Evolutionary conservation across 2,797 vertebrate genomes (phyloP).

Genomic region (Knipowitschia caucasica): DNA sequence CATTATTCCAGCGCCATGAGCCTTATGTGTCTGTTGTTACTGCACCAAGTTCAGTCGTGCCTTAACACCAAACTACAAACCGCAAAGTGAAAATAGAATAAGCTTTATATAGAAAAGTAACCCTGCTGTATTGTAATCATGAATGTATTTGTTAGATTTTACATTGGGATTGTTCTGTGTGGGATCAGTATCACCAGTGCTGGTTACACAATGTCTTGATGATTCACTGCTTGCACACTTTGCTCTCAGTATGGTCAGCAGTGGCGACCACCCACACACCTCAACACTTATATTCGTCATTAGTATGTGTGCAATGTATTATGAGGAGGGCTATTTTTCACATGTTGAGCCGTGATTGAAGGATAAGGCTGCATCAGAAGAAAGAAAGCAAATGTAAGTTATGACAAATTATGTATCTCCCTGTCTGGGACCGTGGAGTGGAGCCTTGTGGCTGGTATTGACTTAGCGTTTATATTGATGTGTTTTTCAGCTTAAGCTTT

Average conservation of each 20-base stretch:
- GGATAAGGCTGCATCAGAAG: background rate
- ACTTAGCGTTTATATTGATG: too few relatives aligned
- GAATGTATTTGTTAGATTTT: background rate
- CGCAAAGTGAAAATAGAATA: constrained; percentile 32
- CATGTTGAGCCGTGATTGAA: background rate
- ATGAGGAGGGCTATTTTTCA: background rate
- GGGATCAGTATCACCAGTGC: constrained; percentile 41
- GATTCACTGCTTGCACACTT: constrained; percentile 55
- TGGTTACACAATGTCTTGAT: constrained; percentile 51
- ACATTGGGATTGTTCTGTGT: constrained; percentile 18
- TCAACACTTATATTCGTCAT: background rate
- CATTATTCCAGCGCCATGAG: background rate
- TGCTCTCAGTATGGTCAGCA: constrained; percentile 32
- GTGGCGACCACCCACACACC: constrained; percentile 46
- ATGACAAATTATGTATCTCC: too few relatives aligned
- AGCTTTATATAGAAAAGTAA: constrained; percentile 5
- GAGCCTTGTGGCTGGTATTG: too few relatives aligned
- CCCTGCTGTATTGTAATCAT: constrained; percentile 6
- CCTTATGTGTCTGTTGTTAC: constrained; percentile 33
- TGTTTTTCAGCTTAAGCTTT: too few relatives aligned
- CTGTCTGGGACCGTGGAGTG: too few relatives aligned
- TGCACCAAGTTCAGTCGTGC: constrained; percentile 56
- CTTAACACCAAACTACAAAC: constrained; percentile 46
- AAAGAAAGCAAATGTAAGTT: too few relatives aligned
- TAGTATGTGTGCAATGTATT: too few relatives aligned